Base-by-base conservation (phyloP, 1,140 invertebrate genomes). In the Euglossa dilemma region DNA sequence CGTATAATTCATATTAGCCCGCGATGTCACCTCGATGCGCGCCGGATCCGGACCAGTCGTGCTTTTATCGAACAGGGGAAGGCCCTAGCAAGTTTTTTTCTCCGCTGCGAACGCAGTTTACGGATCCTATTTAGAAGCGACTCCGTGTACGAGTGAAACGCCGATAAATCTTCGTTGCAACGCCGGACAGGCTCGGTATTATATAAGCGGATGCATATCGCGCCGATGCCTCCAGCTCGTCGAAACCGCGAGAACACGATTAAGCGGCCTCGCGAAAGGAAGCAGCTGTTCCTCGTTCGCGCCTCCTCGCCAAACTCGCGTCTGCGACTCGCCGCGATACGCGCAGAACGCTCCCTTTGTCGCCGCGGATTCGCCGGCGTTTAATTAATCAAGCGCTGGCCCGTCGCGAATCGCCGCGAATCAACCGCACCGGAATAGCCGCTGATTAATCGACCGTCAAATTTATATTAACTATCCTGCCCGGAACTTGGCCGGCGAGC, bases 1-100 rank as follows among this genome's bases (percentile, higher is more conserved):
- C 83, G 84, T 90, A 86, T 91, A 91, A 91, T 91, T 91, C 90
- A 87, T 91, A 90, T 91, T 90, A 87, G 84, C 81, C 78, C 80
- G 66, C 77, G 74, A 81, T 87, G 70, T 79, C 76, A 72, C 74
- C 80, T 63, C 80, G 16, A 14, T 59, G n/a, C 23, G 6, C 64
- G 43, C 36, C 36, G n/a, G n/a, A n/a, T n/a, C n/a, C n/a, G n/a
- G n/a, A n/a, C n/a, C n/a, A n/a, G n/a, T n/a, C n/a, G n/a, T n/a
- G 36, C 36, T 36, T 36, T 36, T 36, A 36, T 36, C 36, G 36
- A n/a, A n/a, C n/a, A n/a, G n/a, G n/a, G n/a, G n/a, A n/a, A 4
- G 36, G 36, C 36, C 36, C 36, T 36, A 36, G 36, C 1, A 4
- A 36, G n/a, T n/a, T 36, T 36, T 36, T 52, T 9, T 2, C 14